Conservation (phyloP, 1,140 invertebrate genomes). For the Trichonephila inaurata region DNA sequence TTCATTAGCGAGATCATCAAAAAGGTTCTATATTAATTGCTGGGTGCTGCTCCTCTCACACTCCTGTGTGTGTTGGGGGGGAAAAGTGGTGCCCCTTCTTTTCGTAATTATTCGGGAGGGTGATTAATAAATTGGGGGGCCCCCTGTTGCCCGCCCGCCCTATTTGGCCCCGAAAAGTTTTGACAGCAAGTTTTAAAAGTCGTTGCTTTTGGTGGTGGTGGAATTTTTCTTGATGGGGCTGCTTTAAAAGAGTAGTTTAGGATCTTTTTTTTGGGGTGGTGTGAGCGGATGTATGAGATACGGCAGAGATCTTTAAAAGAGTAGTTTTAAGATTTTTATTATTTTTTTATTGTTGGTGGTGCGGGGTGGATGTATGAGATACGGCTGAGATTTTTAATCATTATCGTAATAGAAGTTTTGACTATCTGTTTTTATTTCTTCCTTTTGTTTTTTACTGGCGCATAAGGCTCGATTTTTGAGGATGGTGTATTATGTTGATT, state of each 20-base stretch:
- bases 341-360: neutral
- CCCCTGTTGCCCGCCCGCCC: neutral
- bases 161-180: constrained; percentile 54
- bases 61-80: neutral
- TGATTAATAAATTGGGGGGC: constrained; percentile 75
- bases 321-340: neutral
- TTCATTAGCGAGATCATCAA: constrained; percentile 76
- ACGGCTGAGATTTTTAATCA: constrained; percentile 3
- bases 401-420: constrained; percentile 18
- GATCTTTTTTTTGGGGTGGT: neutral
- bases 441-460: neutral
- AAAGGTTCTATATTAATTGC: constrained; percentile 75
- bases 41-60: neutral
- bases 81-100: neutral
- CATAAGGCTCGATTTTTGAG: neutral
- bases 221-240: constrained; percentile 57
- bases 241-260: constrained; percentile 45
- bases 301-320: no score
- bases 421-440: constrained; percentile 54
- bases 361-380: neutral
- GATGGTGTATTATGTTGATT: neutral
- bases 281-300: neutral
- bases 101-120: constrained; percentile 67
- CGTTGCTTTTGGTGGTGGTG: neutral
- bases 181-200: constrained; percentile 71